Evolutionary conservation across 2,888 invertebrate genomes (phyloP).

Genomic region (Eupeodes latifasciatus): DNA sequence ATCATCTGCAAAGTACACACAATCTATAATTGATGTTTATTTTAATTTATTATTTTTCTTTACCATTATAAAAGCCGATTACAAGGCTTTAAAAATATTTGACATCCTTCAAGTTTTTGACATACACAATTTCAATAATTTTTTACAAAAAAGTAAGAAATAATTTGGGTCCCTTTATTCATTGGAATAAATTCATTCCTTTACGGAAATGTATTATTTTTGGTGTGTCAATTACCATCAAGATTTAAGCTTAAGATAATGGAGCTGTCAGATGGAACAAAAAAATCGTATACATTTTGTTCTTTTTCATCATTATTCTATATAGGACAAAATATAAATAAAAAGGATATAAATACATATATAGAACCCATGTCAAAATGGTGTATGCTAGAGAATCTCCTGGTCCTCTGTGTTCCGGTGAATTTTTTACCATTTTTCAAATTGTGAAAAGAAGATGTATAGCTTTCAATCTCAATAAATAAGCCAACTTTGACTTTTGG

Average conservation of each 20-base stretch:
- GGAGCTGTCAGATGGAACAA: conserved; percentile 44
- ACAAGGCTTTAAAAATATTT: too few species aligned
- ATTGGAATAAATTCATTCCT: conserved; percentile 49
- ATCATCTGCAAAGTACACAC: too few species aligned
- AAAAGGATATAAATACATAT: conserved; percentile 17
- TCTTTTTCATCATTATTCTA: conserved; percentile 17
- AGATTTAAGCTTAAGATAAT: conserved; percentile 56
- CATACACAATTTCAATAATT: too few species aligned
- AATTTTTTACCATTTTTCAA: conserved; percentile 59
- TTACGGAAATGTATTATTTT: conserved; percentile 38
- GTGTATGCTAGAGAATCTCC: conserved; percentile 46
- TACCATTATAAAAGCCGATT: too few species aligned
- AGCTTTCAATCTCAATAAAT: conserved; percentile 76
- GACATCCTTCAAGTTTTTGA: too few species aligned
- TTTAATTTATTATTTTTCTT: too few species aligned
- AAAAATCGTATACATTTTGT: conserved; percentile 20
- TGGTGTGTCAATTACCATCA: conserved; percentile 68
- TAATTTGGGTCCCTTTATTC: conserved; percentile 6
- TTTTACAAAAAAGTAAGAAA: neutral
- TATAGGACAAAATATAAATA: conserved; percentile 30
- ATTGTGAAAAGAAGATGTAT: conserved; percentile 72
- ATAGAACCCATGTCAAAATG: conserved; percentile 68
- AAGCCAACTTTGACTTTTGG: conserved; percentile 74
- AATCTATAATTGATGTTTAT: too few species aligned
- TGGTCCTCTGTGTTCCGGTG: conserved; percentile 23